Evolutionary conservation across 2,797 vertebrate genomes (phyloP).

Genomic region (Trematomus bernacchii): DNA sequence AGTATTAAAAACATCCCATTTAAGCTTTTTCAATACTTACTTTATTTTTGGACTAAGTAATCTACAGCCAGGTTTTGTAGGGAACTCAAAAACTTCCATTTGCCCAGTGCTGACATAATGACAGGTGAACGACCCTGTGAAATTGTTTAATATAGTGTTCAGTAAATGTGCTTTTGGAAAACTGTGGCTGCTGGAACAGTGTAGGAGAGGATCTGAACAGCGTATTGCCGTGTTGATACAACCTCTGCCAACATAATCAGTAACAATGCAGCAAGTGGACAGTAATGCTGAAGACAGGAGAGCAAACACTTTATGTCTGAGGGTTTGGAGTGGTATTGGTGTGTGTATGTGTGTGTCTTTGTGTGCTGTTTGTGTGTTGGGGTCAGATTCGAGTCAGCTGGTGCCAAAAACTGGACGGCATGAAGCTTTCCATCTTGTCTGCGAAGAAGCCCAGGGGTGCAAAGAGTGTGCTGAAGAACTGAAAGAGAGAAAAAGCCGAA

Average conservation of each 20-base stretch:
- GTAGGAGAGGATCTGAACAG: slow-evolving; percentile 68
- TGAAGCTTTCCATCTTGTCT: slow-evolving; percentile 90
- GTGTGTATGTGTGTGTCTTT: slow-evolving; percentile 41
- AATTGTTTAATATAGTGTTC: slow-evolving; percentile 40
- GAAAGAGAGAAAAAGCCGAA: slow-evolving; percentile 51
- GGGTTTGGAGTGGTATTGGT: slow-evolving; percentile 63
- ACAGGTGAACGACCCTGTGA: slow-evolving; percentile 47
- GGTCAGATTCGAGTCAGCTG: slow-evolving; percentile 86
- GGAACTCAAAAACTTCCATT: slow-evolving; percentile 9
- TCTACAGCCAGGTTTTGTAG: slow-evolving; percentile 8
- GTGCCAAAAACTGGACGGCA: slow-evolving; percentile 89
- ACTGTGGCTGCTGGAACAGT: slow-evolving; percentile 53
- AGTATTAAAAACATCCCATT: slow-evolving; percentile 3
- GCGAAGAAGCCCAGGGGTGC: slow-evolving; percentile 88
- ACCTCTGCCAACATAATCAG: slow-evolving; percentile 77
- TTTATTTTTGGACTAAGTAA: slow-evolving; percentile 7
- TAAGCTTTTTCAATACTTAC: background rate
- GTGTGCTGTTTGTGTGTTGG: slow-evolving; percentile 40
- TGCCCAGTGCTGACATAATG: slow-evolving; percentile 7
- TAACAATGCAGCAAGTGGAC: slow-evolving; percentile 75
- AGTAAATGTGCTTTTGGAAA: slow-evolving; percentile 62
- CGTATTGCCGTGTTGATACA: slow-evolving; percentile 75
- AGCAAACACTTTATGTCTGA: slow-evolving; percentile 75
- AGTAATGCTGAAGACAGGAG: slow-evolving; percentile 84
- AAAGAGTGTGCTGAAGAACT: slow-evolving; percentile 92